Conservation (phyloP, 2,113 vertebrate species). For the Cyphomyrus plagiostoma region DNA sequence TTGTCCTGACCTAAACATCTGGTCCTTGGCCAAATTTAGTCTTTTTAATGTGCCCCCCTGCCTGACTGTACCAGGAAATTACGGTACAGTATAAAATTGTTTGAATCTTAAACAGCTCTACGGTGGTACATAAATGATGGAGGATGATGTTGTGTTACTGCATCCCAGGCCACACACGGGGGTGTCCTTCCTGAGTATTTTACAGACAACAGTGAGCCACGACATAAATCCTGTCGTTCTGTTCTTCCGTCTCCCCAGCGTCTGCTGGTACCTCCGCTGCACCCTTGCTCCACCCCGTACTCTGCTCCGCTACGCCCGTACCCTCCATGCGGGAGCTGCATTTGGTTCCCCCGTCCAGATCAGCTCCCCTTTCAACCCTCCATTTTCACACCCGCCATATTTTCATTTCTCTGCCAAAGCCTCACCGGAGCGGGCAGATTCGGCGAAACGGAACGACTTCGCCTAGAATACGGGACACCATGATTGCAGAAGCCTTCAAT, state of each 20-base stretch:
- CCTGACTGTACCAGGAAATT: not conserved
- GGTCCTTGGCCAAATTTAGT: not conserved
- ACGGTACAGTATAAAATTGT: not conserved
- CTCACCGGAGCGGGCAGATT: not conserved
- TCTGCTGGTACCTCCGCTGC: conserved; percentile 9
- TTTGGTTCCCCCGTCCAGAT: not conserved
- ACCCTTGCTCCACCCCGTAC: not conserved
- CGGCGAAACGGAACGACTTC: not conserved
- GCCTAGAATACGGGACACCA: not conserved
- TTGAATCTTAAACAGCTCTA: not conserved
- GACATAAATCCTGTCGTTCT: not conserved
- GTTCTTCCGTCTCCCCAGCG: conserved; percentile 2
- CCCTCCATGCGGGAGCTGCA: not conserved
- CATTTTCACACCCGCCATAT: conserved; percentile 16
- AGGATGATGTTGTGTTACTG: not conserved
- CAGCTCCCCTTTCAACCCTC: not conserved
- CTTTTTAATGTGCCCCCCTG: not conserved
- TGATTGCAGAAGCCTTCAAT: not conserved
- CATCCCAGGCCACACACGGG: not conserved
- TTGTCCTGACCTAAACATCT: not conserved
- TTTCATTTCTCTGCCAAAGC: not conserved
- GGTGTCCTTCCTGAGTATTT: not conserved
- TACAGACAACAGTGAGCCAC: not conserved
- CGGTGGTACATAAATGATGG: not conserved
- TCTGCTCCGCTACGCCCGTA: not conserved